A percentile compares a stretch with the other conserved stretches of the same genome.
These are phyloP conservation scores for Enteromius anoplus DNA, from an alignment of 2,797 vertebrate species.

Conservation along the genomic window DNA sequence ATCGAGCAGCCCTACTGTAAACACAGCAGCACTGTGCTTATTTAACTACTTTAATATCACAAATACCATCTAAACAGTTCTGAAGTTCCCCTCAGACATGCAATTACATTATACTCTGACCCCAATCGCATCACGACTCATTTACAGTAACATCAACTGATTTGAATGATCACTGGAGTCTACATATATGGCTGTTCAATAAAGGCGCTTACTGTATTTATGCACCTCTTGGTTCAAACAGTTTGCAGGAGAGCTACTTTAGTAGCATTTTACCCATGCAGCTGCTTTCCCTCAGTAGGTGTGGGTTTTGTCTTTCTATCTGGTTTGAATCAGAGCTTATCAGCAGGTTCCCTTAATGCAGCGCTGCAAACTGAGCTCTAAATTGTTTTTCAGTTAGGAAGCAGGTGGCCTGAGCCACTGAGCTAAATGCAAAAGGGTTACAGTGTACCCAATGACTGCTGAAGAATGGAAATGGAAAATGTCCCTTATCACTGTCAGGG, in stretches of 20 bases:
- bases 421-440: constrained; percentile 35
- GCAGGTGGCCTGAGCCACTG: constrained; percentile 30
- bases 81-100: not conserved
- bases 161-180: not conserved
- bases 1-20: no score
- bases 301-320: constrained; percentile 23
- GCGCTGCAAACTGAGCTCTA: constrained; percentile 24
- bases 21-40: not conserved
- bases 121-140: not conserved
- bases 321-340: constrained; percentile 35
- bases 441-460: constrained; percentile 2
- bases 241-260: not conserved
- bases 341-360: constrained; percentile 35
- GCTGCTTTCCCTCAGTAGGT: not conserved
- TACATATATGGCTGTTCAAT: not conserved
- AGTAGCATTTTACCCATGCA: not conserved
- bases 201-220: not conserved
- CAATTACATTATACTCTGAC: no score
- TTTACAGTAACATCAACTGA: not conserved
- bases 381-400: constrained; percentile 40
- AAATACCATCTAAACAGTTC: not conserved
- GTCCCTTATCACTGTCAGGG: constrained; percentile 29
- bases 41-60: not conserved
- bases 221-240: not conserved
- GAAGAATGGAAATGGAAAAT: constrained; percentile 38